phyloP scores from a whole-genome alignment of 2,888 invertebrate species.

The Anarsia innoxiella region DNA sequence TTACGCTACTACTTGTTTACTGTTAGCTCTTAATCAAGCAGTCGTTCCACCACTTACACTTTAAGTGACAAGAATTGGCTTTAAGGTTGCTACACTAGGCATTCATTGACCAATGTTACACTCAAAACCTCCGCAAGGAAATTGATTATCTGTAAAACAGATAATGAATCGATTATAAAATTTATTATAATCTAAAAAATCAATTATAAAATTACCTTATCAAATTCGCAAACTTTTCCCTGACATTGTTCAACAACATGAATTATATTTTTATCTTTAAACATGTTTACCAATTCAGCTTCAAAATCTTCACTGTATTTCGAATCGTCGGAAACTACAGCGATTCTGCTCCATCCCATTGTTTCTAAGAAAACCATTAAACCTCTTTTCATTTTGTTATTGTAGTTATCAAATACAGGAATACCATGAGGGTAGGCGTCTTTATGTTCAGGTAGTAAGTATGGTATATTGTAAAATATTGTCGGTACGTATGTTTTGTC shows the following conservation, averaged over 20 bases:
- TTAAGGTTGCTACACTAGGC: no score
- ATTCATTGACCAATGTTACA: no score
- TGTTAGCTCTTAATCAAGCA: no score
- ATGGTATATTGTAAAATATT: slow-evolving; percentile 23
- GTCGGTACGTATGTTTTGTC: background rate
- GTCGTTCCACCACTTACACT: no score
- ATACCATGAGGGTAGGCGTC: slow-evolving; percentile 14
- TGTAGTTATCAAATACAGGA: slow-evolving; percentile 3
- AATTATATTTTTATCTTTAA: slow-evolving; percentile 18
- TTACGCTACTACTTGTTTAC: no score
- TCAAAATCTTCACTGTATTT: slow-evolving; percentile 27
- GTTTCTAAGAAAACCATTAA: slow-evolving; percentile 22
- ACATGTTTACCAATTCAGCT: slow-evolving; percentile 20
- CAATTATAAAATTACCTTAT: no score
- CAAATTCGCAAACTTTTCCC: slow-evolving; percentile 18
- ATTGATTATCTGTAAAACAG: no score
- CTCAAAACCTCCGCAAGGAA: no score
- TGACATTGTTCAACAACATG: slow-evolving; percentile 22
- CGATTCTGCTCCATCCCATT: slow-evolving; percentile 29
- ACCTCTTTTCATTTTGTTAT: slow-evolving; percentile 9
- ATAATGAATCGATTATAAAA: no score
- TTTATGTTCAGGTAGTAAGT: slow-evolving; percentile 8
- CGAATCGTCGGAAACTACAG: slow-evolving; percentile 32
- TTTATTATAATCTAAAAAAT: no score
- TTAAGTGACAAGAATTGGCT: no score